Percentiles rank a stretch among this genome's conserved stretches.
These are phyloP conservation scores for Trichopria drosophilae DNA, from an alignment of 2,888 invertebrate genomes.

Conservation along the genomic window DNA sequence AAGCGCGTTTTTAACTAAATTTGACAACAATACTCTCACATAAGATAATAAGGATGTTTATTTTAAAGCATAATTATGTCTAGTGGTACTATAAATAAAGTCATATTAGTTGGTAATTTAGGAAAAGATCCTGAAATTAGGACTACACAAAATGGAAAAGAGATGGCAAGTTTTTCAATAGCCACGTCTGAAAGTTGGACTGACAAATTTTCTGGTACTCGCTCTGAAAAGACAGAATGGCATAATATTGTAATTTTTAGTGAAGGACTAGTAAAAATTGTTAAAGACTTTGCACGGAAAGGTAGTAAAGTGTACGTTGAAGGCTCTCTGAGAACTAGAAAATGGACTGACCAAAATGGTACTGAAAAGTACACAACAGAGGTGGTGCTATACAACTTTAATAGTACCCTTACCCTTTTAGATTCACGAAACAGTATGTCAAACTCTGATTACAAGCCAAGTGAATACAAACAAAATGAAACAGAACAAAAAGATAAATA, in stretches of 20 bases:
- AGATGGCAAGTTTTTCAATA: slow-evolving; percentile 8
- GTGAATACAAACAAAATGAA: slow-evolving; percentile 14
- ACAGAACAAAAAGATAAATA: slow-evolving; percentile 13
- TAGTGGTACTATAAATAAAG: too few species aligned
- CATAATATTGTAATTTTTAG: slow-evolving; percentile 12
- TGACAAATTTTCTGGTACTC: neutral
- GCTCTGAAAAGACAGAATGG: slow-evolving; percentile 8
- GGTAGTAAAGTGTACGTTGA: slow-evolving; percentile 11
- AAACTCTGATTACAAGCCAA: slow-evolving; percentile 14
- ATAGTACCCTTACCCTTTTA: neutral
- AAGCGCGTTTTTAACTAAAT: slow-evolving; percentile 8
- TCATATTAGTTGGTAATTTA: slow-evolving; percentile 1
- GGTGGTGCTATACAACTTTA: slow-evolving; percentile 4
- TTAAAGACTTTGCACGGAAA: slow-evolving; percentile 8
- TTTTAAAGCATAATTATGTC: neutral
- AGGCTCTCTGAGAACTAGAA: slow-evolving; percentile 11
- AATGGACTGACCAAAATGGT: slow-evolving; percentile 11
- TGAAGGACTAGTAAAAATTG: slow-evolving; percentile 4
- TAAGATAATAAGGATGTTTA: slow-evolving; percentile 9
- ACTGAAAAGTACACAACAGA: slow-evolving; percentile 8
- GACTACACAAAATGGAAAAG: slow-evolving; percentile 3
- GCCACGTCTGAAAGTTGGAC: slow-evolving; percentile 6
- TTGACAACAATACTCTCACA: slow-evolving; percentile 11
- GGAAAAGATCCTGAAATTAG: slow-evolving; percentile 8
- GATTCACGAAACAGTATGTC: slow-evolving; percentile 12